Evolutionary conservation across 2,888 invertebrate genomes (phyloP), one percentile per base, ranked within the genome.

Genomic region (Barypeithes pellucidus): DNA sequence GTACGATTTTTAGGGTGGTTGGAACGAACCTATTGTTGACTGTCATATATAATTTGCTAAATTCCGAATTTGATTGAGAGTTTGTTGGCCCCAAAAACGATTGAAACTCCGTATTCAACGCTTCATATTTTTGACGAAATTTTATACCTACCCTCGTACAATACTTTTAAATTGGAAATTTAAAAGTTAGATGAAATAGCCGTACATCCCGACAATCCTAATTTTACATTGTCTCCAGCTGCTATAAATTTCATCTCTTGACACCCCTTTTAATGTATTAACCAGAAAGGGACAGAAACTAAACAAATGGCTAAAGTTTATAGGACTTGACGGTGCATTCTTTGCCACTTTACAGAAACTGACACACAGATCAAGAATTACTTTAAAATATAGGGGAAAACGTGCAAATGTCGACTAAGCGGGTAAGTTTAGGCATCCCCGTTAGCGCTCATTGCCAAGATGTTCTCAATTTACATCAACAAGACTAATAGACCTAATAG

Each of bases 251-350:
- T 63, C 47, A 45, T 20, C 20, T 20, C 18, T 61, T 14, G 45
- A 61, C 50, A 14, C 39, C 36, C 36, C 65, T 20, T 29, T 29
- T 52, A 61, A 61, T 43, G 60, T 61, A 43, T 61, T 61, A 61
- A 43, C 60, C 41, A 22, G 41, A 24, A 24, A 11, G 43, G 18
- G 43, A 61, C 24, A 39, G 43, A 61, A 61, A 45, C 61, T 43
- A 61, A 61, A 61, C 61, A 61, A 61, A 61, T 61, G 61, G 41
- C 61, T 5, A 57, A 57, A 65, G 65, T 65, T 52, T 50, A 36
- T 20, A 24, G 36, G 7, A 65, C 33, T 50, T 65, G 65, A 39
- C 65, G 18, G 65, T 47, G 47, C 50, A 65, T 65, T 65, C 65
- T 65, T 65, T 47, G 24, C 22, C 52, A 50, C 36, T 65, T 65